Base-by-base conservation (phyloP, 2,113 vertebrate genomes). In the Cyanoderma ruficeps region DNA sequence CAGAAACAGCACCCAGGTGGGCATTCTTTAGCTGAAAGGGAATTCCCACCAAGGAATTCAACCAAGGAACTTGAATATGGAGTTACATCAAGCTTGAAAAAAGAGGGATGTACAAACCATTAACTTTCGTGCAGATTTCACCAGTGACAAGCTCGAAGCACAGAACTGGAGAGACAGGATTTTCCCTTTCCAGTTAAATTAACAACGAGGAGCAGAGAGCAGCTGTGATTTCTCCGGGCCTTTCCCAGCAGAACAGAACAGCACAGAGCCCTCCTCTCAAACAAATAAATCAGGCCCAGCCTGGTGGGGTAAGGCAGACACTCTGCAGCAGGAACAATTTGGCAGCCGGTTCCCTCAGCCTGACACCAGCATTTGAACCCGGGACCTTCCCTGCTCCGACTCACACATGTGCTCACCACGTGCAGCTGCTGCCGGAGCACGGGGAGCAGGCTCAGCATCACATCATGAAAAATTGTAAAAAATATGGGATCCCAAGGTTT, bases 401-500 rank as follows among this genome's bases (percentile, higher is more conserved):
- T 52, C 76, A 83, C 77, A 49, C 95, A 94, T 30, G 70, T 91
- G 96, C 44, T 93, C 80, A 79, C 87, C 97, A 97, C 15, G 15
- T 93, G 94, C 3, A 1, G 81, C 74, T 89, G 47, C 92, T 39
- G 15, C 59, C 76, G 60, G 74, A 95, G 91, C 81, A 76, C 30
- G 37, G 95, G 83, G 37, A 93, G 93, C 80, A 76, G 78, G 47
- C 76, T 87, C 44, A 44, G 90, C 59, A 90, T 44, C 89, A 89
- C 82, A n/a, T n/a, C n/a, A n/a, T n/a, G n/a, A n/a, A n/a, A n/a
- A n/a, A n/a, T n/a, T n/a, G n/a, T n/a, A n/a, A n/a, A n/a, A n/a
- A 97, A 93, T 67, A 93, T 4, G 47, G 27, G 85, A 95, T 96
- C 78, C 88, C 83, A 84, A 80, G 83, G 83, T 71, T 91, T 95